Base-by-base conservation (phyloP, 1,140 invertebrate genomes). In the Chironomus striatipennis region DNA sequence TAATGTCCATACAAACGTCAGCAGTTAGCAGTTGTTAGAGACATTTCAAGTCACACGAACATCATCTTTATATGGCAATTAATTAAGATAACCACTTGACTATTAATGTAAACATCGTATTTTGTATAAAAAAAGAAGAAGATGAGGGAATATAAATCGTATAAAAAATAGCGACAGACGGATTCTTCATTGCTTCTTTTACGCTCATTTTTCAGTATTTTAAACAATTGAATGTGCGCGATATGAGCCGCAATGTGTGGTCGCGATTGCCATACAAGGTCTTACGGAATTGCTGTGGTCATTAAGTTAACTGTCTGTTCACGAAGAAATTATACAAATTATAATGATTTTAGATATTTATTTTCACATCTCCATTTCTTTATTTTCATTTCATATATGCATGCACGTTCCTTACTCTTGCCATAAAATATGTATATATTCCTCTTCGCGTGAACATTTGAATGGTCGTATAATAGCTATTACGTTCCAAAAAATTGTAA, bases 311-410 rank as follows among this genome's bases (percentile, higher is more conserved):
- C 65, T 70, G 65, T 70, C 65, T 70, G 65, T 70, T 70, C 65
- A 70, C 65, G 17, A 21, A 70, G 65, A 70, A 70, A 70, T 70
- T 70, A 70, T 70, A 70, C 65, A 70, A 70, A 70, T 70, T 70
- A 70, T 70, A 70, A 70, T 70, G 65, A 70, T 18, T 70, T 70
- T 70, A 70, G 65, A 70, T 70, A 70, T 70, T 70, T 70, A 70
- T 70, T 70, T 70, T 70, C 65, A 70, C 65, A 70, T 70, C 65
- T 70, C 65, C n/a, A 12, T 57, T 57, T n/a, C 47, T 12, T 57
- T 12, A 57, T 57, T 57, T n/a, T n/a, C 47, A 57, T 34, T 34
- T 34, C 24, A 34, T 34, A 34, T 34, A 34, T 34, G 24, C 24
- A 34, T 34, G 24, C 24, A 34, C 24, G 24, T 34, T 34, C 24